Conservation (phyloP, 2,888 invertebrate genomes). For the Agonopterix subpropinquella region DNA sequence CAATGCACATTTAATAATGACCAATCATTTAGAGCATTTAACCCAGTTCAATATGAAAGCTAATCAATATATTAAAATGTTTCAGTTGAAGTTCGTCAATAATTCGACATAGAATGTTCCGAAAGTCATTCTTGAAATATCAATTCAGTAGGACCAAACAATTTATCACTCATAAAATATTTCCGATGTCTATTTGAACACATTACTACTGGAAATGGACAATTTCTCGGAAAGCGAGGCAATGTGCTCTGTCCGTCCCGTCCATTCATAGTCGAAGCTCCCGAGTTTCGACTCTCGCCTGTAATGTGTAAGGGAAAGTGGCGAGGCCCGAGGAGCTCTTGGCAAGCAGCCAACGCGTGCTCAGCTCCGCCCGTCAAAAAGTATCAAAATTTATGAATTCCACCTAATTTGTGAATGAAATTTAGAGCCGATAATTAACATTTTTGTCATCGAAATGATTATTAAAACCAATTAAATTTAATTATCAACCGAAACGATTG, state of each 20-base stretch:
- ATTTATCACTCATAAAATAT: constrained; percentile 63
- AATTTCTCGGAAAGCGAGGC: constrained; percentile 62
- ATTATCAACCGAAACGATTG: constrained; percentile 11
- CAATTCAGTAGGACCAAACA: constrained; percentile 27
- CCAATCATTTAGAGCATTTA: constrained; percentile 18
- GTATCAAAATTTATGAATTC: constrained; percentile 56
- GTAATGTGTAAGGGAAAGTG: constrained; percentile 51
- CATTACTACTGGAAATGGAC: constrained; percentile 49
- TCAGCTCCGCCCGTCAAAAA: constrained; percentile 39
- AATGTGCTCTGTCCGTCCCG: constrained; percentile 54
- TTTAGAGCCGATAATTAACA: constrained; percentile 57
- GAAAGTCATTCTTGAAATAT: constrained; percentile 19
- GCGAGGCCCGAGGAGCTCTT: constrained; percentile 31
- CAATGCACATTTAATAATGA: constrained; percentile 21
- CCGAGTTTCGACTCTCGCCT: constrained; percentile 26
- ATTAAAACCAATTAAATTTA: constrained; percentile 41
- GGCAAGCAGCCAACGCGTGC: constrained; percentile 46
- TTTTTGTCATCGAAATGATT: constrained; percentile 61
- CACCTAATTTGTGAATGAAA: constrained; percentile 58
- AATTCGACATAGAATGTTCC: not conserved
- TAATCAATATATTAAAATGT: constrained; percentile 1
- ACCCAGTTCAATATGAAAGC: constrained; percentile 22
- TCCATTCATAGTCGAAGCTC: constrained; percentile 38
- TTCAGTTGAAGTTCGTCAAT: not conserved
- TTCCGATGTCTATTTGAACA: constrained; percentile 53